These are phyloP conservation scores for Diploscapter pachys DNA, from an alignment of 1,140 invertebrate species.

Conservation along the genomic window DNA sequence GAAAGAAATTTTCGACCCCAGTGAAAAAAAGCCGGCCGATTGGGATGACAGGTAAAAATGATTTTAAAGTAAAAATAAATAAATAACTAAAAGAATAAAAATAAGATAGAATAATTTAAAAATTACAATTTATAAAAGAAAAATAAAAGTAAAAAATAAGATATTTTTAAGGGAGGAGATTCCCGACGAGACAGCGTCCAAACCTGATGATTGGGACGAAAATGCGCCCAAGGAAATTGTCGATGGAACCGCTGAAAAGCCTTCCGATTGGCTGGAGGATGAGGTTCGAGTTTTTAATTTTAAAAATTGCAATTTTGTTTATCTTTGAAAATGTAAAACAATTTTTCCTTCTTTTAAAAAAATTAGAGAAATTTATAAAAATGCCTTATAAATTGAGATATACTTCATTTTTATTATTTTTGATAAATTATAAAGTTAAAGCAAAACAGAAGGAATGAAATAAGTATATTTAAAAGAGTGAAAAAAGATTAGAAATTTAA, in stretches of 20 bases:
- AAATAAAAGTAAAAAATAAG: not conserved
- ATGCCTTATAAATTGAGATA: not conserved
- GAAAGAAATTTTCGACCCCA: slow-evolving; percentile 87
- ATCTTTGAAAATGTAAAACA: too few relatives aligned
- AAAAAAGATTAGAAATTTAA: too few relatives aligned
- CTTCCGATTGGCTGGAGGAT: slow-evolving; percentile 85
- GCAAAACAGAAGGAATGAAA: too few relatives aligned
- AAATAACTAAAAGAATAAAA: not conserved
- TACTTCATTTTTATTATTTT: too few relatives aligned
- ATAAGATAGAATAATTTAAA: too few relatives aligned
- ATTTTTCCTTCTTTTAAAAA: too few relatives aligned
- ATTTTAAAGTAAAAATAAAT: not conserved
- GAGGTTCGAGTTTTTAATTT: slow-evolving; percentile 63
- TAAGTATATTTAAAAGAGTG: too few relatives aligned
- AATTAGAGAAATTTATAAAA: too few relatives aligned
- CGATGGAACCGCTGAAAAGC: slow-evolving; percentile 79
- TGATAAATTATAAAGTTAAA: too few relatives aligned
- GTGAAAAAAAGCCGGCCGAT: slow-evolving; percentile 81
- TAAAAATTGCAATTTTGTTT: too few relatives aligned
- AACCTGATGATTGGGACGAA: slow-evolving; percentile 63
- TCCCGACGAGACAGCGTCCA: slow-evolving; percentile 46
- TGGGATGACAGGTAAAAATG: slow-evolving; percentile 47
- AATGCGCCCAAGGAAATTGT: slow-evolving; percentile 81
- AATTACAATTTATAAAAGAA: not conserved
- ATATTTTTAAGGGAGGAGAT: slow-evolving; percentile 40